A percentile compares a stretch with the other conserved stretches of the same genome.
Conservation (phyloP, 2,113 vertebrate genomes). For the Haemorhous mexicanus region DNA sequence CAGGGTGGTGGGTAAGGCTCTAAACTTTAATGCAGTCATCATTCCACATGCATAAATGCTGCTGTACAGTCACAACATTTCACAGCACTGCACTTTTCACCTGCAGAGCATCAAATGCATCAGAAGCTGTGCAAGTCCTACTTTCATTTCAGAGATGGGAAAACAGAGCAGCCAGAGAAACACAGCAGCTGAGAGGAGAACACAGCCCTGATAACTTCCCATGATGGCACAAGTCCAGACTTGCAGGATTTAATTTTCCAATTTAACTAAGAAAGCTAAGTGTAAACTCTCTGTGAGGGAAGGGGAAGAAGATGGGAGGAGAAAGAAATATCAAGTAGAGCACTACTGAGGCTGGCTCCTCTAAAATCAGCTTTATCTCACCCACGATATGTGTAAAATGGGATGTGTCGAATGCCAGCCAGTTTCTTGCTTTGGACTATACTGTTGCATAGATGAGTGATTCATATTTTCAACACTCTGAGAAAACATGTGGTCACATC, state of each 20-base stretch:
- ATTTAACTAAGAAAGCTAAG: neutral
- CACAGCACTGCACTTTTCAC: neutral
- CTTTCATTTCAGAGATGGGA: neutral
- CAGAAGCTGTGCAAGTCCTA: neutral
- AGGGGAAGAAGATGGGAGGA: rapidly evolving
- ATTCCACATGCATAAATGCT: neutral
- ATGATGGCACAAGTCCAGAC: neutral
- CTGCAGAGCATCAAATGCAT: neutral
- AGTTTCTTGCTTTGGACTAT: neutral
- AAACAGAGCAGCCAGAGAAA: neutral
- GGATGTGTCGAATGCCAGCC: neutral
- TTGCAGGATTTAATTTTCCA: neutral
- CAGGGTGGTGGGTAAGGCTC: neutral
- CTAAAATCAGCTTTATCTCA: neutral
- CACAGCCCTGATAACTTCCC: neutral
- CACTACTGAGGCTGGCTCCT: neutral
- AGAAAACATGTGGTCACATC: neutral
- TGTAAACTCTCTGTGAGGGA: neutral
- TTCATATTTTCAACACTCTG: neutral
- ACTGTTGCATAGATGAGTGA: neutral
- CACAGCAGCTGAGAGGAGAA: neutral
- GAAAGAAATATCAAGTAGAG: neutral
- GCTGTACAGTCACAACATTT: neutral
- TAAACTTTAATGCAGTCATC: neutral
- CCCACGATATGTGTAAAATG: neutral